Evolutionary conservation across 1,140 invertebrate genomes (phyloP), one percentile per base, ranked within the genome.

Genomic region (Rhagoletis zephyria): DNA sequence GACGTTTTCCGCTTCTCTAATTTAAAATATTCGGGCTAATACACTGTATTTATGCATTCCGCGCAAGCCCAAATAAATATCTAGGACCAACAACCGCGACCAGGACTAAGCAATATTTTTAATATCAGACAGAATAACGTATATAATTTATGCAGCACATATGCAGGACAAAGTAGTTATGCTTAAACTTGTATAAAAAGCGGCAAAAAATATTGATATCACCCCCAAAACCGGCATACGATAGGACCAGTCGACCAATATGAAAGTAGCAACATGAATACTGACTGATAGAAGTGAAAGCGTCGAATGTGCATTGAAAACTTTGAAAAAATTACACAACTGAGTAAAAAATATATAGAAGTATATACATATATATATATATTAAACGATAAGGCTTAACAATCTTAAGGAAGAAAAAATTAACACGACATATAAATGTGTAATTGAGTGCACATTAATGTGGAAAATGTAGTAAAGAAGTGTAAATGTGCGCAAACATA

Each of bases 401-500:
- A 63, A 63, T 63, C 9, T 16, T 12, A 63, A 81, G 74, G n/a
- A 56, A 42, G 19, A 7, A 51, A 30, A 14, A 81, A 81, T 30
- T n/a, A 74, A 81, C 56, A 81, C n/a, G n/a, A 81, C 51, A 56
- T 14, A 42, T 9, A 59, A 59, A 56, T 56, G 48, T 81, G n/a
- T 81, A 56, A 42, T 74, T 40, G 74, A 81, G 74, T 19, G 48
- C 12, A 19, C 74, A 56, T 16, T 56, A 16, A 81, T n/a, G n/a
- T 81, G 48, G 48, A 30, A 81, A 81, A 81, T 81, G 48, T 81
- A 74, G 7, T 56, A 81, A 56, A 12, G 70, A 51, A 56, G 74
- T 81, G 74, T 56, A 56, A 30, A 81, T 56, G 48, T 81, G 74
- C 74, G 74, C 74, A 81, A 56, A 81, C 45, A 81, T 48, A 81